Conservation (phyloP, 2,888 invertebrate genomes). For the Calameuta pallipes region DNA sequence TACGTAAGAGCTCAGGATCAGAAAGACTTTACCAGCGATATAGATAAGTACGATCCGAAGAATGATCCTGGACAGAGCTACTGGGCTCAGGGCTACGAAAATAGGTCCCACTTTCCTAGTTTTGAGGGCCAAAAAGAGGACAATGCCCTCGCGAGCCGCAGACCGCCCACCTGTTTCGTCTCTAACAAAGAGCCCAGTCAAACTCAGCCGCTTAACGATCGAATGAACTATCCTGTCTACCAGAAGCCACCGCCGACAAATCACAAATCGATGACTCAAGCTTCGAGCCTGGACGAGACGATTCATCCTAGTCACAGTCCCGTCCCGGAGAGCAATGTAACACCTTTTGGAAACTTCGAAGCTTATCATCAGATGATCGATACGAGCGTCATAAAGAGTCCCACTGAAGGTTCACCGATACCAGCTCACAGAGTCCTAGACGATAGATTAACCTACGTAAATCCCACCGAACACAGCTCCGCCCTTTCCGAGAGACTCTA, state of each 20-base stretch:
- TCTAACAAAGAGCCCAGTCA: conserved; percentile 7
- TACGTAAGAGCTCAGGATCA: conserved; percentile 36
- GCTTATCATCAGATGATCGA: conserved; percentile 41
- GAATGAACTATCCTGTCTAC: conserved; percentile 1
- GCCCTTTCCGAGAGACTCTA: conserved; percentile 39
- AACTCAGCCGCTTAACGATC: background rate
- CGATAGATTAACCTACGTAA: conserved; percentile 43
- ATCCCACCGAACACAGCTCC: conserved; percentile 31
- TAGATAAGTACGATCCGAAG: conserved; percentile 29
- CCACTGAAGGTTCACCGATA: conserved; percentile 29
- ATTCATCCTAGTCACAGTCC: conserved; percentile 53
- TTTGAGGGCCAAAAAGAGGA: conserved; percentile 46
- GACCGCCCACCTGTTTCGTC: conserved; percentile 10
- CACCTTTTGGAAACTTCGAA: conserved; percentile 36
- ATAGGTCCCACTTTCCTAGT: conserved; percentile 38
- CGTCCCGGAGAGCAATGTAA: conserved; percentile 31
- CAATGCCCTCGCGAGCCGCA: conserved; percentile 12
- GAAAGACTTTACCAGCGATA: conserved; percentile 25
- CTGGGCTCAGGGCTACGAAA: conserved; percentile 44
- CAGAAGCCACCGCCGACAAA: conserved; percentile 4
- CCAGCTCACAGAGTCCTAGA: conserved; percentile 42
- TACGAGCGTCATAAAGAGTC: background rate
- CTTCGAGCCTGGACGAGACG: conserved; percentile 28
- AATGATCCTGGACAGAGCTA: conserved; percentile 40
- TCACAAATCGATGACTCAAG: background rate